Evolutionary conservation across 2,888 invertebrate species (phyloP).

Genomic region (Helobdella robusta): DNA sequence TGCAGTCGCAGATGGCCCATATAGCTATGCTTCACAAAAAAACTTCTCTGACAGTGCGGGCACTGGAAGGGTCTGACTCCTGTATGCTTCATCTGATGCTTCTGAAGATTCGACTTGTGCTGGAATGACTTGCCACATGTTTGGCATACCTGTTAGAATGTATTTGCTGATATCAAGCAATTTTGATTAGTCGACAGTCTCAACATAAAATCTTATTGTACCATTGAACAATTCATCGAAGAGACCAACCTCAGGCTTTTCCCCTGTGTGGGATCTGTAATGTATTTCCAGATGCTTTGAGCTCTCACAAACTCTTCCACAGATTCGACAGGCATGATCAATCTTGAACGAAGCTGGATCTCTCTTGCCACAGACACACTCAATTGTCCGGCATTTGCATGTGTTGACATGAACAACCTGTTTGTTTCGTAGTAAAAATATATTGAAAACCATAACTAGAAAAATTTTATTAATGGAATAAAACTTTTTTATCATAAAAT

Average conservation of each 20-base stretch:
- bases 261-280: constrained; percentile 27
- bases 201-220: no score
- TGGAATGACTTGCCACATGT: constrained; percentile 27
- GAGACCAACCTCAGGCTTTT: constrained; percentile 23
- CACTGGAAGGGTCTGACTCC: constrained; percentile 22
- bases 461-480: no score
- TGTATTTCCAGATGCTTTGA: constrained; percentile 28
- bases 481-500: no score
- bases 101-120: constrained; percentile 28
- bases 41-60: constrained; percentile 19
- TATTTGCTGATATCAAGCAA: neutral
- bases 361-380: constrained; percentile 23
- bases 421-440: neutral
- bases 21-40: constrained; percentile 27
- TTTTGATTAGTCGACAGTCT: no score
- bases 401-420: constrained; percentile 25
- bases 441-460: no score
- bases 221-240: neutral
- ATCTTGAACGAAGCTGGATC: constrained; percentile 23
- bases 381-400: constrained; percentile 23
- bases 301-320: constrained; percentile 24
- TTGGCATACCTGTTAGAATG: constrained; percentile 25
- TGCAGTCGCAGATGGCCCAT: constrained; percentile 26
- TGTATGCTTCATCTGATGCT: constrained; percentile 27
- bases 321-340: constrained; percentile 23